Evolutionary conservation across 2,888 invertebrate species (phyloP).

Genomic region (Rhagonycha lutea): DNA sequence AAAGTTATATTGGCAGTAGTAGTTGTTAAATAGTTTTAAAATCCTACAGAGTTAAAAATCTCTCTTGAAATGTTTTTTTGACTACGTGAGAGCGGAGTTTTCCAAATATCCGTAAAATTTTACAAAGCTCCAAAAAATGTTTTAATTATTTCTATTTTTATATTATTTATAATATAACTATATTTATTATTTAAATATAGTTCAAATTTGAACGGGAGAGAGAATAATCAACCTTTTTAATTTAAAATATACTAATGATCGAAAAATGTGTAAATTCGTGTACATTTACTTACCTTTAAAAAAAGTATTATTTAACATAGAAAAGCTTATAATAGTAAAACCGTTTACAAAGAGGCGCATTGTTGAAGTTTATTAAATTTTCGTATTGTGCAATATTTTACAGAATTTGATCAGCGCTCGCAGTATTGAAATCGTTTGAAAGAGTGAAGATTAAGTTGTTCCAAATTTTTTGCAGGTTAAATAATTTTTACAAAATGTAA

Average conservation of each 20-base stretch:
- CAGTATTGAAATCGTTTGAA: background rate
- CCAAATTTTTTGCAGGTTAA: background rate
- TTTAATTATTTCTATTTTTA: too few relatives aligned
- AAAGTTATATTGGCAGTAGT: too few relatives aligned
- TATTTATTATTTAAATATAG: too few relatives aligned
- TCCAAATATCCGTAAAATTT: too few relatives aligned
- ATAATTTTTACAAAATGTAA: background rate
- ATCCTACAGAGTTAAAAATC: too few relatives aligned
- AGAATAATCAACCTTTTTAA: too few relatives aligned
- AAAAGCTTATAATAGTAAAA: background rate
- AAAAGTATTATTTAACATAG: background rate
- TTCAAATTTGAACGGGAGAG: background rate
- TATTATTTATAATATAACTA: too few relatives aligned
- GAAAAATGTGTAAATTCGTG: background rate
- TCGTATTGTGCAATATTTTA: background rate
- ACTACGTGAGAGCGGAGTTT: too few relatives aligned
- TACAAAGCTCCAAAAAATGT: too few relatives aligned
- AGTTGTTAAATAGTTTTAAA: too few relatives aligned
- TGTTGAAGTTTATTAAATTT: background rate
- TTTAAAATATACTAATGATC: too few relatives aligned
- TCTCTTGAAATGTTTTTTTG: too few relatives aligned
- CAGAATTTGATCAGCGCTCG: background rate
- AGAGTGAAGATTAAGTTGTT: background rate
- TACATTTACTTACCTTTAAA: background rate
- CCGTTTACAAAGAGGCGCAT: background rate